phyloP scores from a whole-genome alignment of 1,140 invertebrate genomes.

The Thaumatotibia leucotreta region DNA sequence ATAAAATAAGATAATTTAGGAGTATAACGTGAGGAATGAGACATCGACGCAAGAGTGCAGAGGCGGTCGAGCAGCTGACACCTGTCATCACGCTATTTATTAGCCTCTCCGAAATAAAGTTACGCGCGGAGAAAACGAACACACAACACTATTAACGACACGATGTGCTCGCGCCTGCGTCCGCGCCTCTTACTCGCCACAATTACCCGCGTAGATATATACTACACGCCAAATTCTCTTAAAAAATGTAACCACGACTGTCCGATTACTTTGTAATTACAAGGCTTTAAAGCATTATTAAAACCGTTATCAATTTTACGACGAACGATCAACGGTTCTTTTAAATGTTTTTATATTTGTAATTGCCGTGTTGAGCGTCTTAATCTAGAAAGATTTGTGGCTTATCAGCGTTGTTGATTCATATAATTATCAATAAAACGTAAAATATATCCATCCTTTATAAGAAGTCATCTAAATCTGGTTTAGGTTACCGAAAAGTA shows the following conservation, averaged over 20 bases:
- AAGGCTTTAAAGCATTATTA: conserved; percentile 25
- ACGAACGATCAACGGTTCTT: conserved; percentile 26
- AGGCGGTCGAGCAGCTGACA: conserved; percentile 73
- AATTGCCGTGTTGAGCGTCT: conserved; percentile 15
- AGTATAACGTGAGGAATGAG: conserved; percentile 72
- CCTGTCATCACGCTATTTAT: conserved; percentile 75
- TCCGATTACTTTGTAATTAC: conserved; percentile 23
- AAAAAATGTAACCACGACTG: conserved; percentile 26
- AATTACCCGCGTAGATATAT: conserved; percentile 64
- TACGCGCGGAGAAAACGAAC: conserved; percentile 69
- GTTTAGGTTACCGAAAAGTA: no score
- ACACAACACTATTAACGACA: conserved; percentile 70
- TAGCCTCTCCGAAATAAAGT: conserved; percentile 71
- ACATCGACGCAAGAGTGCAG: conserved; percentile 74
- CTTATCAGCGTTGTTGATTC: conserved; percentile 19
- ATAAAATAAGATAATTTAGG: conserved; percentile 74
- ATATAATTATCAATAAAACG: conserved; percentile 23
- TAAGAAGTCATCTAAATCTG: background rate
- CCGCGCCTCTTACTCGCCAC: conserved; percentile 38
- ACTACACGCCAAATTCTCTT: conserved; percentile 30
- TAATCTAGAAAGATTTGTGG: conserved; percentile 22
- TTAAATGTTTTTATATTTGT: conserved; percentile 21
- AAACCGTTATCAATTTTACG: conserved; percentile 27
- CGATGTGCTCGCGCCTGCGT: conserved; percentile 31
- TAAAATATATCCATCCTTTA: background rate